Base-by-base conservation (phyloP, 2,888 invertebrate species). In the Himalopsyche kuldschensis region DNA sequence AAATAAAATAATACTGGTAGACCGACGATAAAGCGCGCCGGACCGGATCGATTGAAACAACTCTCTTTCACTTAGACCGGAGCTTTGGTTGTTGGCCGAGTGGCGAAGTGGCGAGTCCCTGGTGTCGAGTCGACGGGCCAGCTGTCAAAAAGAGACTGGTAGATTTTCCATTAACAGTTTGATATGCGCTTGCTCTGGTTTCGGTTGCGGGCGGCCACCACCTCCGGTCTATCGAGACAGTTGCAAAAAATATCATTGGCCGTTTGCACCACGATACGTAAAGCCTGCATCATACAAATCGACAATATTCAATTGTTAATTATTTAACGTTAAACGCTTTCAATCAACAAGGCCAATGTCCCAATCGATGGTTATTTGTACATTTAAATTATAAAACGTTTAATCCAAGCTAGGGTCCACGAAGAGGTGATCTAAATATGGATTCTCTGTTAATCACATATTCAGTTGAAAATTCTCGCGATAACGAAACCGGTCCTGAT, bases 101-200 rank as follows among this genome's bases (percentile, higher is more conserved):
- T 69, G 78, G 82, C 30, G 69, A 82, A 78, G 69, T 79, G 78
- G 69, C 81, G 75, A 81, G 81, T 75, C 24, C 55, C 63, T 35
- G 55, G 47, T 79, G 48, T 75, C 47, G 30, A 79, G 78, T 75
- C 63, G 31, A 46, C 83, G 80, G 30, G 81, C 55, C 79, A 81
- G 81, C 84, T 84, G 85, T 83, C 83, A 82, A 84, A 85, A 85
- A 85, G 85, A 85, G 85, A 85, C 85, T 85, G 85, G 84, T 80
- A 46, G 77, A 80, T 41, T 79, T 81, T 81, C 79, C 84, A 78
- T 76, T 81, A 78, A 30, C 32, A 69, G 69, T 69, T 69, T 80
- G 80, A 80, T 63, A 69, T 27, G 69, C 69, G 69, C 69, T 76
- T 82, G 83, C 80, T 84, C 81, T 75, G 84, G 81, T 81, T 81